phyloP scores from a whole-genome alignment of 2,888 invertebrate genomes.

The Eristalis pertinax region DNA sequence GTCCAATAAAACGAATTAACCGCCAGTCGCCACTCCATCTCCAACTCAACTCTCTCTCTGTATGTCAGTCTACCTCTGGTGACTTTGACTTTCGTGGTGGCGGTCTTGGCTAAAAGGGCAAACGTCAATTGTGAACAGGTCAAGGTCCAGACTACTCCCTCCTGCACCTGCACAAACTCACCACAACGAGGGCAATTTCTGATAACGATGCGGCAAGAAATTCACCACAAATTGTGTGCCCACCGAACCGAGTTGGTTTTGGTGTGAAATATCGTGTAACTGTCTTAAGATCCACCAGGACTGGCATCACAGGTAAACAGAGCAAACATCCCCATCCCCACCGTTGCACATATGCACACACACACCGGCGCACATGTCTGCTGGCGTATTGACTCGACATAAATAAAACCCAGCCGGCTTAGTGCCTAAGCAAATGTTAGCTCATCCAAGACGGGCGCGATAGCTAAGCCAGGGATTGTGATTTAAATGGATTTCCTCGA shows the following conservation, averaged over 20 bases:
- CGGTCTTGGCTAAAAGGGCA: constrained; percentile 11
- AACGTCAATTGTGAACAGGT: constrained; percentile 13
- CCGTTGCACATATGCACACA: neutral
- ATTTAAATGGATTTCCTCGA: neutral
- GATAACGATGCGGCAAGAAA: neutral
- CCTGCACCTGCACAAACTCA: neutral
- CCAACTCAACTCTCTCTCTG: neutral
- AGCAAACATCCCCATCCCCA: neutral
- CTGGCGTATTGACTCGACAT: constrained; percentile 23
- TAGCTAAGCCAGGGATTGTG: neutral
- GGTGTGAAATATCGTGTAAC: neutral
- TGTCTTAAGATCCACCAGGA: neutral
- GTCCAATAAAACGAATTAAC: neutral
- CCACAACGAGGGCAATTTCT: neutral
- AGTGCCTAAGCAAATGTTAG: constrained; percentile 20
- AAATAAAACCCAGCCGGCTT: constrained; percentile 25
- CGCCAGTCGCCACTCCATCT: neutral
- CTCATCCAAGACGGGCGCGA: neutral
- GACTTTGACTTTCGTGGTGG: neutral
- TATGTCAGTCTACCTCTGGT: neutral
- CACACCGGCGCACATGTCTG: neutral
- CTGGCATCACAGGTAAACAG: neutral
- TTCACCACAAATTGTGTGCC: neutral
- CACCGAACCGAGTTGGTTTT: too few species aligned
- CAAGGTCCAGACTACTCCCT: neutral